Base-by-base conservation (phyloP, 92 coral and sea anemone genomes). In the Phymanthus crucifer region DNA sequence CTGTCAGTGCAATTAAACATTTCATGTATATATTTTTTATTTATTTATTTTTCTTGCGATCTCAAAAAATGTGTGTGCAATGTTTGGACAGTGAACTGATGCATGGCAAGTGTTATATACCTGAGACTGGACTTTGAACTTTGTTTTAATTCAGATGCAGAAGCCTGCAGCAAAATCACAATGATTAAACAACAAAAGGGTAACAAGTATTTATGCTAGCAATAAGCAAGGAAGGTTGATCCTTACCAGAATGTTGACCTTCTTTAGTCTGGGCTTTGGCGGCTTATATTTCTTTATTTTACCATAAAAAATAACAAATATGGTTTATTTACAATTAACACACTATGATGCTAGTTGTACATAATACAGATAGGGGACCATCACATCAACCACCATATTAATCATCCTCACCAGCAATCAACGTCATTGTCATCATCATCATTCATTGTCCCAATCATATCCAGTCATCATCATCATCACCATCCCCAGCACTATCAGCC, bases 261-360 rank as follows among this genome's bases (percentile, higher is more conserved):
- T 77, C 58, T 76, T 71, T 50, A 69, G 33, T 83, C 85, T 87
- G 32, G 88, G 85, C 75, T 80, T 87, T 77, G 91, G 87, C 38
- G 81, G 87, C 66, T 78, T 83, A 57, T 76, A 83, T 52, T 61
- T 77, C 83, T 83, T 72, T 66, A 27, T 27, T 27, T 11, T 29
- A 27, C 1, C 27, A 52, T 12, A 12, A 61, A 23, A 61, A 23
- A 61, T 61, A 29, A 23, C 8, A 6, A 2, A 24, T 34, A 24
- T 54, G 0, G 27, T 18, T 54, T 18, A 19, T 54, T 19, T 54
- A 18, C 8, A 54, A 54, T 19, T 21, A 18, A 2, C 1, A 0
- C 10, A 38, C 14, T 43, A 3, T 6, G 48, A 43, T 10, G 48
- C 14, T 14, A 43, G 48, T 14, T 43, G 48, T 6, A 43, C 14